Base-by-base conservation (phyloP, 30 jellyfish, hydroid and myxozoan genomes). In the Turritopsis dohrnii region DNA sequence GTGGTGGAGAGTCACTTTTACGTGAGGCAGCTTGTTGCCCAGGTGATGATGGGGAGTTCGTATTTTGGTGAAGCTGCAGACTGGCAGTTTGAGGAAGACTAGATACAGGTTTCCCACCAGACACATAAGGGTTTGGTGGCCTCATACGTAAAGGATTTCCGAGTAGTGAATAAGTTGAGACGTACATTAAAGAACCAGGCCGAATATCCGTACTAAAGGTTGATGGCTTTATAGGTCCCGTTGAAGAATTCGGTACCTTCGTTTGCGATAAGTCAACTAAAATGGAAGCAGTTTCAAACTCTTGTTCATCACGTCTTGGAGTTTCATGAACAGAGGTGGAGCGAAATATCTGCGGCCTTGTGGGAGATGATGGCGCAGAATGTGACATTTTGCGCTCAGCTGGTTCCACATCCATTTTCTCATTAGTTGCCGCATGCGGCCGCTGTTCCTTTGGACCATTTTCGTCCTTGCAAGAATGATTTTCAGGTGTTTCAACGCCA, bases 351-450 rank as follows among this genome's bases (percentile, higher is more conserved):
- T 65, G 54, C 52, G 76, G 76, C 26, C 77, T 75, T 27, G 87
- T 53, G 25, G 87, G 87, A 52, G 87, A 80, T 18, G 65, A 41
- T 25, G 87, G 87, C 5, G 87, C 87, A 22, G 87, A 80, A 52
- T 27, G 41, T 22, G 87, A 80, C 28, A 25, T 1, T 77, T 77
- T 77, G 19, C 71, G 77, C 19, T 60, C 21, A 9, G 30, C 17
- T 69, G 1, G 77, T 69, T 69, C 77, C 9, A 69, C 23, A n/a
- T 69, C 77, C 77, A 69, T 69, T 17, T 27, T 69, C 0, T 69
- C 77, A 69, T 69, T 21, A 23, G 30, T 23, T 8, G 28, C 19
- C 23, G 28, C 22, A 21, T 23, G 77, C 16, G 22, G 77, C 16
- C 28, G 28, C 77, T 69, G 22, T 69, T 69, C 77, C 8, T 0